Percentiles rank a stretch among this genome's conserved stretches.
Evolutionary conservation across 2,797 vertebrate species (phyloP).

Genomic region (Enteromius trimaculatus): DNA sequence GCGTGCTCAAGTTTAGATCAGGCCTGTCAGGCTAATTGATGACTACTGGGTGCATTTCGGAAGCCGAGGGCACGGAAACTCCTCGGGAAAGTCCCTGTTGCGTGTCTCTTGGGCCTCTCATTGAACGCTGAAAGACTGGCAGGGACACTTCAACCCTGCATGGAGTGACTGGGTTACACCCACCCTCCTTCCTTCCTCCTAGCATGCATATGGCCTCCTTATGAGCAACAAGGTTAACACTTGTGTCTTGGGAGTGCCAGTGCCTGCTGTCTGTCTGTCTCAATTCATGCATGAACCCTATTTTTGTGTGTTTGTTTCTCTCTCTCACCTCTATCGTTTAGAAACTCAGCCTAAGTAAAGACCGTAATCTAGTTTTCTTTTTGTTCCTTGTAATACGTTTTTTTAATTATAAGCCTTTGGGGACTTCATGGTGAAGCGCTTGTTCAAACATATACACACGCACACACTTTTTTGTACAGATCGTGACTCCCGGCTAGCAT

Average conservation of each 20-base stretch:
- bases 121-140: constrained; percentile 73
- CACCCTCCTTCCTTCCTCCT: constrained; percentile 79
- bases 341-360: constrained; percentile 51
- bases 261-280: constrained; percentile 69
- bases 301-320: constrained; percentile 17
- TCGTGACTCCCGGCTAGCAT: constrained; percentile 72
- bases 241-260: constrained; percentile 71
- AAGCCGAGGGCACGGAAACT: constrained; percentile 73
- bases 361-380: constrained; percentile 77
- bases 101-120: constrained; percentile 75
- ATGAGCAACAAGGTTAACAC: constrained; percentile 78
- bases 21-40: constrained; percentile 77
- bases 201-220: constrained; percentile 71
- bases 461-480: constrained; percentile 8
- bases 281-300: neutral
- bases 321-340: constrained; percentile 15
- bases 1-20: constrained; percentile 59
- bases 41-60: constrained; percentile 73
- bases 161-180: constrained; percentile 67
- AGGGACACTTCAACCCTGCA: constrained; percentile 69
- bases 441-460: constrained; percentile 49
- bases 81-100: constrained; percentile 71
- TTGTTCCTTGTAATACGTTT: constrained; percentile 47
- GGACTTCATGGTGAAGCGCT: constrained; percentile 67
- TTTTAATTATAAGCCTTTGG: constrained; percentile 30